phyloP scores from a whole-genome alignment of 1,140 invertebrate genomes.

The Drosophila aff. region DNA sequence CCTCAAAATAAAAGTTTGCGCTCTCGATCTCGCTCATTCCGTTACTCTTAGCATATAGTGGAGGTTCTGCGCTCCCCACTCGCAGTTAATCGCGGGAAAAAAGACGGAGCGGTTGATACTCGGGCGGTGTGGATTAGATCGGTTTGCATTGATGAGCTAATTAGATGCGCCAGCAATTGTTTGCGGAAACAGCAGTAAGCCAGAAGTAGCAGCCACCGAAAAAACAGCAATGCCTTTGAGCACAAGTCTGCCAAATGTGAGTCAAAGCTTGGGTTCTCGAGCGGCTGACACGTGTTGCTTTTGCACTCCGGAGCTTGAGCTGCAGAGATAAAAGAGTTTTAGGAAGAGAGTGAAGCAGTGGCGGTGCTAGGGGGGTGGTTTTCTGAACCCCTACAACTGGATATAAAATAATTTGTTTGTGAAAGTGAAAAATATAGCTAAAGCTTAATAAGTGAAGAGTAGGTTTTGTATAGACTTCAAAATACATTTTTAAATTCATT shows the following conservation, averaged over 20 bases:
- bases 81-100: slow-evolving; percentile 22
- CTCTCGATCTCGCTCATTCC: slow-evolving; percentile 13
- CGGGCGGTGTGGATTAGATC: slow-evolving; percentile 31
- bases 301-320: slow-evolving; percentile 23
- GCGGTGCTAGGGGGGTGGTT: slow-evolving; percentile 9
- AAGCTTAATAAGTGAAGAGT: no score
- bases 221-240: slow-evolving; percentile 59
- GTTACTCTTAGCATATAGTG: slow-evolving; percentile 1
- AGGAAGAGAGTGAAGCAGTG: slow-evolving; percentile 10
- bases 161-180: slow-evolving; percentile 42
- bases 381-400: background rate
- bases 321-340: slow-evolving; percentile 2
- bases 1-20: slow-evolving; percentile 10
- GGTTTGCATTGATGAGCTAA: slow-evolving; percentile 66
- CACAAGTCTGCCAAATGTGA: slow-evolving; percentile 52
- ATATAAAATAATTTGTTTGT: background rate
- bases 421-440: background rate
- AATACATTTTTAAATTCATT: no score
- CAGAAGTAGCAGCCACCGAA: slow-evolving; percentile 25
- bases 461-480: no score
- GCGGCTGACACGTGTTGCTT: slow-evolving; percentile 74
- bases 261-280: slow-evolving; percentile 15
- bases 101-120: slow-evolving; percentile 5
- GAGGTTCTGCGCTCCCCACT: slow-evolving; percentile 15
- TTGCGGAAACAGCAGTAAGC: slow-evolving; percentile 30